Evolutionary conservation across 2,113 vertebrate species (phyloP).

Genomic region (Podiceps cristatus): DNA sequence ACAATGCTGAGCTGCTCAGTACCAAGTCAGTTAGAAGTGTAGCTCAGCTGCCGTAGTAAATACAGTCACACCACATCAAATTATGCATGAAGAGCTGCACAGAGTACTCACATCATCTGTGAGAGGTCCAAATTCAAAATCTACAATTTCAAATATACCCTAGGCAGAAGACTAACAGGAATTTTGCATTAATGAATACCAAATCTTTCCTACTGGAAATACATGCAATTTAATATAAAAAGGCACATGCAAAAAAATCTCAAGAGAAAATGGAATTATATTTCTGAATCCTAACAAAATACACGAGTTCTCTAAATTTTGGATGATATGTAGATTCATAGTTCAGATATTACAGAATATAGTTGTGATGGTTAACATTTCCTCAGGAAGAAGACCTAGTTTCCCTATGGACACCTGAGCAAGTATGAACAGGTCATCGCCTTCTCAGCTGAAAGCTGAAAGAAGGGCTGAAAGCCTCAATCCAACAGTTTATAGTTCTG

Average conservation of each 20-base stretch:
- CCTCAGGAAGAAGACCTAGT: not conserved
- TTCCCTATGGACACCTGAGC: not conserved
- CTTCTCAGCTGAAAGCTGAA: not conserved
- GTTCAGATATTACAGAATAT: not conserved
- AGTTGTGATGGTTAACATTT: not conserved
- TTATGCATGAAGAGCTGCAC: not conserved
- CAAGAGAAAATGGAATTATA: not conserved
- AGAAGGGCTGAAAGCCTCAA: not conserved
- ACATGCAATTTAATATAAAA: not conserved
- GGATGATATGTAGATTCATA: not conserved
- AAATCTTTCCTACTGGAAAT: not conserved
- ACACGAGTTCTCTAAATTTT: not conserved
- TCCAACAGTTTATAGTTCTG: not conserved
- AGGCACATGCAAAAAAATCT: not conserved
- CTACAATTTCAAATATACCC: not conserved
- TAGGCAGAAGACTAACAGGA: not conserved
- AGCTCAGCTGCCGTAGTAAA: not conserved
- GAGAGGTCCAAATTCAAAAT: not conserved
- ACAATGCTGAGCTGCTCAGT: not conserved
- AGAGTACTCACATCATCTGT: fast-evolving
- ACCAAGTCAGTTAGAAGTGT: not conserved
- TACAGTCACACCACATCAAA: not conserved
- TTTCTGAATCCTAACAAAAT: not conserved
- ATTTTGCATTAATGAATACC: not conserved
- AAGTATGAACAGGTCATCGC: not conserved